A percentile compares a stretch with the other conserved stretches of the same genome.
phyloP scores from a whole-genome alignment of 2,888 invertebrate genomes.

The Parnassius mnemosyne region DNA sequence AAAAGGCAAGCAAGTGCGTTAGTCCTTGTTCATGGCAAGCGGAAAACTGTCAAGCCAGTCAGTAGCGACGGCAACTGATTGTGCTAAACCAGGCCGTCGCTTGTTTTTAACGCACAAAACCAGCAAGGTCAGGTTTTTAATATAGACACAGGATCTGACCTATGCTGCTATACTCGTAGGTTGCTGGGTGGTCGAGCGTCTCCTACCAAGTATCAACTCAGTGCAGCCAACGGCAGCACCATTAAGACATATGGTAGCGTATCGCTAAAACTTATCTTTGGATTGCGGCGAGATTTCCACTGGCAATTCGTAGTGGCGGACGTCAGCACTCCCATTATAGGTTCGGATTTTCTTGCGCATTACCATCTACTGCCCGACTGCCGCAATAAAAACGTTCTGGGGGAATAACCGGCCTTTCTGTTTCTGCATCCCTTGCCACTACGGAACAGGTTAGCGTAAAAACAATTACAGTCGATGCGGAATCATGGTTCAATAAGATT shows the following conservation, averaged over 20 bases:
- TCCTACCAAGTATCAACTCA: conserved; percentile 23
- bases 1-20: conserved; percentile 17
- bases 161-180: conserved; percentile 23
- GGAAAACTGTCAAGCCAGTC: conserved; percentile 27
- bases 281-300: conserved; percentile 20
- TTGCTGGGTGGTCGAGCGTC: too few species aligned
- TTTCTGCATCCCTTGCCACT: conserved; percentile 6
- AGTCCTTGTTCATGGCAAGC: conserved; percentile 24
- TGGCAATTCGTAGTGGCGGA: conserved; percentile 29
- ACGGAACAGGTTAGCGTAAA: conserved; percentile 18
- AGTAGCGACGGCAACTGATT: conserved; percentile 30
- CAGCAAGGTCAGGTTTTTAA: conserved; percentile 9
- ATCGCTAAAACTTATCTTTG: conserved; percentile 23
- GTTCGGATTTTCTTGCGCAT: conserved; percentile 27
- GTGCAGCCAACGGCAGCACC: conserved; percentile 28
- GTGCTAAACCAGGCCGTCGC: conserved; percentile 23
- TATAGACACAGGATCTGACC: conserved; percentile 32
- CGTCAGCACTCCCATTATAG: conserved; percentile 26
- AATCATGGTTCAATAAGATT: conserved; percentile 7
- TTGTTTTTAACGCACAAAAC: conserved; percentile 26
- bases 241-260: conserved; percentile 28
- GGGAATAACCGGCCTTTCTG: conserved; percentile 22
- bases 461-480: conserved; percentile 6
- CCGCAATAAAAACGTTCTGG: conserved; percentile 12
- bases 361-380: conserved; percentile 29